phyloP scores from a whole-genome alignment of 2,888 invertebrate species.

The Tortricodes alternella region DNA sequence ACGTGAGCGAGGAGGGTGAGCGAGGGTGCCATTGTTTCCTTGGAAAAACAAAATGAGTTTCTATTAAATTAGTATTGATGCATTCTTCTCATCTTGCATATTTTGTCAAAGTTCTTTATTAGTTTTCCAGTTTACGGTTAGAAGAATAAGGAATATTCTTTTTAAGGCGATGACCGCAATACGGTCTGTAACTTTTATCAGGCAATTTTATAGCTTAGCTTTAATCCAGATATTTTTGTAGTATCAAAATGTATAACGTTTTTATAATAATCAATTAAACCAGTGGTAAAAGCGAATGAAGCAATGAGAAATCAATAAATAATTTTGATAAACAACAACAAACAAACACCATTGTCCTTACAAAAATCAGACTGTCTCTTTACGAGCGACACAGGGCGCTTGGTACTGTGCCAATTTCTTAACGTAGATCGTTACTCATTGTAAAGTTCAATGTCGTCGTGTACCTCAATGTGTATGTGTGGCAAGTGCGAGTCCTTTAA shows the following conservation, averaged over 20 bases:
- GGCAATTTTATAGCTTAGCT: too few relatives aligned
- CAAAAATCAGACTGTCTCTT: constrained; percentile 5
- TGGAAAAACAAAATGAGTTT: constrained; percentile 7
- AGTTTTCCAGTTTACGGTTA: background rate
- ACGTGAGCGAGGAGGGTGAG: constrained; percentile 52
- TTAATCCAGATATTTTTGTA: too few relatives aligned
- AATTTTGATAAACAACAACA: background rate
- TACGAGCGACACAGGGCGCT: constrained; percentile 37
- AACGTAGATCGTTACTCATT: constrained; percentile 44
- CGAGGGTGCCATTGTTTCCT: constrained; percentile 45
- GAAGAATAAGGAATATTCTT: background rate
- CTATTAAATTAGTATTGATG: constrained; percentile 11
- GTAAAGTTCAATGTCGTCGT: constrained; percentile 70
- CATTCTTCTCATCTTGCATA: background rate
- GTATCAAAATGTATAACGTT: too few relatives aligned
- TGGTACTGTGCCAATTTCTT: constrained; percentile 71
- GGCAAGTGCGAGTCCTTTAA: background rate
- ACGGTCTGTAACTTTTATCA: too few relatives aligned
- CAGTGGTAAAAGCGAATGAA: too few relatives aligned
- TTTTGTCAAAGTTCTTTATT: background rate
- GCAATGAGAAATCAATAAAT: background rate
- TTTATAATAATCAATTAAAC: too few relatives aligned
- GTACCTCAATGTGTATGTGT: constrained; percentile 14
- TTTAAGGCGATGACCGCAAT: too few relatives aligned
- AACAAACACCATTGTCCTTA: background rate